These are phyloP conservation scores for Oasisia sp. DNA, from an alignment of 2,888 invertebrate species.

Conservation along the genomic window DNA sequence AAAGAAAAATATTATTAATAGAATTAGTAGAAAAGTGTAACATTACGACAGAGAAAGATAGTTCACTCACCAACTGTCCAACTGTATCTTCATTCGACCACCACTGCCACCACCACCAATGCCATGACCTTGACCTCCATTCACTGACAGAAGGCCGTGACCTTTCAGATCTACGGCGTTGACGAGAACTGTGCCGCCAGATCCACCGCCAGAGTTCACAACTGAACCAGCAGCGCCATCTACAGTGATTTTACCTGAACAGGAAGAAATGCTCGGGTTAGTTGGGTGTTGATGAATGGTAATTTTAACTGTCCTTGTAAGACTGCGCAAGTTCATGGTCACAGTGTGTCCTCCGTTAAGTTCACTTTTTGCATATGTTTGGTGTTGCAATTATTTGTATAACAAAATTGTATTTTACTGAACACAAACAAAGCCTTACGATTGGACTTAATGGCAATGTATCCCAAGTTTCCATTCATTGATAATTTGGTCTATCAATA, in stretches of 20 bases:
- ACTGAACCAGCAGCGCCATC: constrained; percentile 44
- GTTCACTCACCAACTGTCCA: neutral
- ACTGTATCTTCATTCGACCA: constrained; percentile 25
- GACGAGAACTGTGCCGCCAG: constrained; percentile 31
- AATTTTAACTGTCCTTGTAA: neutral
- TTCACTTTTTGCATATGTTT: too few relatives aligned
- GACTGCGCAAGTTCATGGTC: neutral
- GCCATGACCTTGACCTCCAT: constrained; percentile 29
- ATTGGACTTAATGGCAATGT: too few relatives aligned
- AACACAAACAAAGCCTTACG: too few relatives aligned
- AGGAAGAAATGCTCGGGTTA: neutral
- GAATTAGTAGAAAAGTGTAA: neutral
- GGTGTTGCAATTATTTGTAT: too few relatives aligned
- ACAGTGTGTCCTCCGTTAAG: neutral
- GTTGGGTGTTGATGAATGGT: neutral
- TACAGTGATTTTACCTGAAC: constrained; percentile 46
- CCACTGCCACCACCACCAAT: constrained; percentile 33
- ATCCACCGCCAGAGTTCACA: constrained; percentile 30
- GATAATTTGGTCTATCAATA: too few relatives aligned
- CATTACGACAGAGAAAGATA: neutral
- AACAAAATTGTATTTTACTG: too few relatives aligned
- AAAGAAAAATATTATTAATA: too few relatives aligned
- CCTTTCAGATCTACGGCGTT: constrained; percentile 24
- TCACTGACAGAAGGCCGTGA: constrained; percentile 28
- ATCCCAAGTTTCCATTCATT: too few relatives aligned